Conservation (phyloP, 1,140 invertebrate genomes). For the Papilio xuthus region DNA sequence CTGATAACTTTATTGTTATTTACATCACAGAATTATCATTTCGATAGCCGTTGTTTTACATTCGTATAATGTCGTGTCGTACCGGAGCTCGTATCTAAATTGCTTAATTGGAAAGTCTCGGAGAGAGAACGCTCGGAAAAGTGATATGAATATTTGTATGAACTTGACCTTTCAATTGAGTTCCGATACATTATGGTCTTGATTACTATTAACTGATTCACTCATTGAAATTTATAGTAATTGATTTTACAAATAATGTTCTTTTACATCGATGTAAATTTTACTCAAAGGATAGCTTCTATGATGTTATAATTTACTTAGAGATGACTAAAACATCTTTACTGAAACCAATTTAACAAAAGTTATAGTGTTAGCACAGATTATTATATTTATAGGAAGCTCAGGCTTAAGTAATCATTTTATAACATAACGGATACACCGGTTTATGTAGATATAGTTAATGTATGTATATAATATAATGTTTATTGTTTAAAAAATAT, state of each 20-base stretch:
- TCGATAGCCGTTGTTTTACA: slow-evolving; percentile 79
- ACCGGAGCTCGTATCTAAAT: slow-evolving; percentile 76
- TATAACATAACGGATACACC: not conserved
- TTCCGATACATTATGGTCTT: slow-evolving; percentile 38
- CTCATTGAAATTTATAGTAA: slow-evolving; percentile 5
- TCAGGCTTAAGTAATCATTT: too few species aligned
- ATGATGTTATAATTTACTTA: too few species aligned
- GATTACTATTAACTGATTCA: slow-evolving; percentile 26
- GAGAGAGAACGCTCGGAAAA: slow-evolving; percentile 58
- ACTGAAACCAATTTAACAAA: too few species aligned
- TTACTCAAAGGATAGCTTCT: too few species aligned
- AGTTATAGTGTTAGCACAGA: too few species aligned
- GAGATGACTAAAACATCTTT: too few species aligned
- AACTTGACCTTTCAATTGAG: slow-evolving; percentile 62
- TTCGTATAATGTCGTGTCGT: slow-evolving; percentile 73
- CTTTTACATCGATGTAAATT: not conserved
- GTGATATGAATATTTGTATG: slow-evolving; percentile 61
- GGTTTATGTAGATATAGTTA: too few species aligned
- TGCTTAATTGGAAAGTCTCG: slow-evolving; percentile 79
- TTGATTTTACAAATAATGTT: not conserved
- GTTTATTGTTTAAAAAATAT: slow-evolving; percentile 10
- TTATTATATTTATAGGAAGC: too few species aligned
- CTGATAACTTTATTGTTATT: slow-evolving; percentile 81
- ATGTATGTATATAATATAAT: not conserved
- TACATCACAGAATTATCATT: slow-evolving; percentile 79